A percentile compares a stretch with the other conserved stretches of the same genome.
Evolutionary conservation across 2,797 vertebrate genomes (phyloP).

Genomic region (Syndactyla subalaris): DNA sequence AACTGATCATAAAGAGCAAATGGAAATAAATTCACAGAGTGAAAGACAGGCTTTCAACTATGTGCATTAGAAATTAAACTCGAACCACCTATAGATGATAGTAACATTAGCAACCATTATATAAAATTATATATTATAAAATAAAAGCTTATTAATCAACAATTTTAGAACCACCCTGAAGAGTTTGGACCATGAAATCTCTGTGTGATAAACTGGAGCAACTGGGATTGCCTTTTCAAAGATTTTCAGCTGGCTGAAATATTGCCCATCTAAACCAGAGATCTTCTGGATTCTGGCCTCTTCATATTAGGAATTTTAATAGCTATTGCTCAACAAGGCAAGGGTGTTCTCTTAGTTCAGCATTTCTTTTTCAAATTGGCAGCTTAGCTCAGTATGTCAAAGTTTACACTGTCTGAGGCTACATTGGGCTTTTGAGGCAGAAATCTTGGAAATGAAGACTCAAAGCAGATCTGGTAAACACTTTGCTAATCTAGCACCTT

Average conservation of each 20-base stretch:
- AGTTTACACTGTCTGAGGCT: background rate
- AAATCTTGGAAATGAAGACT: background rate
- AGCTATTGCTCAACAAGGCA: background rate
- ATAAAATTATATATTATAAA: background rate
- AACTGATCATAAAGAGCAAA: background rate
- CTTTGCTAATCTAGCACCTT: background rate
- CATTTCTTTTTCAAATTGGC: background rate
- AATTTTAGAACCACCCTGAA: background rate
- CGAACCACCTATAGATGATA: background rate
- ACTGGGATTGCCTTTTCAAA: background rate
- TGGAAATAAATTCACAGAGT: background rate
- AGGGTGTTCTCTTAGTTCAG: background rate
- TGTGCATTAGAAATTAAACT: background rate
- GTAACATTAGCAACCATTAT: background rate
- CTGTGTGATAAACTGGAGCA: background rate
- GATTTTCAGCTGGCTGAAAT: background rate
- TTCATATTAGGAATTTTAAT: background rate
- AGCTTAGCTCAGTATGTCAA: background rate
- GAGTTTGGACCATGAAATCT: background rate
- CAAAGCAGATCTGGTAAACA: background rate
- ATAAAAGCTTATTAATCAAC: background rate
- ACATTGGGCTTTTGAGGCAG: background rate
- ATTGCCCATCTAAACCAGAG: background rate
- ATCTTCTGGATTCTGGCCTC: background rate
- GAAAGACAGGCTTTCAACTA: fast-evolving